Evolutionary conservation across 2,113 vertebrate species (phyloP).

Genomic region (Holacanthus passer): DNA sequence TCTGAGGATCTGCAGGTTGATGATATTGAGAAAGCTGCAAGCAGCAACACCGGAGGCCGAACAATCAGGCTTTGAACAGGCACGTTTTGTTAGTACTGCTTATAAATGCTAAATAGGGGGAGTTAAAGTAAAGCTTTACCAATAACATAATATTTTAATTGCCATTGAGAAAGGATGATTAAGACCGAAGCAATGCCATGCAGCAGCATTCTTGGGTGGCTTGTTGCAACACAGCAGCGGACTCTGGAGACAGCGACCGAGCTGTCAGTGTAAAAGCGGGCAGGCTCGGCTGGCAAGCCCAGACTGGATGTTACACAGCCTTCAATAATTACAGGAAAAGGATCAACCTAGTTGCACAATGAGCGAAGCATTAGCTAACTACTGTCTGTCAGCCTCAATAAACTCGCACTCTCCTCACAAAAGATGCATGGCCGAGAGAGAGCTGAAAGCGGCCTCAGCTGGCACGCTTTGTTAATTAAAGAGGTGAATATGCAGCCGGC

Average conservation of each 20-base stretch:
- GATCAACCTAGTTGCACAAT: constrained; percentile 61
- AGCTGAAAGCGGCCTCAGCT: constrained; percentile 16
- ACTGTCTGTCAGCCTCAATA: constrained; percentile 70
- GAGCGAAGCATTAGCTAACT: constrained; percentile 61
- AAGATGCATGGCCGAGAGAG: constrained; percentile 18
- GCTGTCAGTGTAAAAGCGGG: constrained; percentile 32
- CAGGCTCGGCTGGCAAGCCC: constrained; percentile 60
- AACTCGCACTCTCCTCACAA: constrained; percentile 57
- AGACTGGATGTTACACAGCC: constrained; percentile 58
- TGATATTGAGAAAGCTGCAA: too few species aligned
- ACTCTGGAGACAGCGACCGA: not conserved
- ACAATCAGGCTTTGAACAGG: too few species aligned
- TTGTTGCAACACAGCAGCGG: constrained; percentile 56
- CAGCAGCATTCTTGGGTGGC: constrained; percentile 22
- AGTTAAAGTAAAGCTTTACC: not conserved
- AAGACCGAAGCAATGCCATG: constrained; percentile 18
- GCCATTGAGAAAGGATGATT: constrained; percentile 20
- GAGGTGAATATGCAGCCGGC: constrained; percentile 35
- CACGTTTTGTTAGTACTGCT: not conserved
- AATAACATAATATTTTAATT: not conserved
- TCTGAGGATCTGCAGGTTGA: too few species aligned
- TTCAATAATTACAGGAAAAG: constrained; percentile 49
- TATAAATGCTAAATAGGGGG: not conserved
- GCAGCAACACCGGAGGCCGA: too few species aligned
- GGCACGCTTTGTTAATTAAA: constrained; percentile 69